phyloP scores from a whole-genome alignment of 2,113 vertebrate species.

The Scomber japonicus region DNA sequence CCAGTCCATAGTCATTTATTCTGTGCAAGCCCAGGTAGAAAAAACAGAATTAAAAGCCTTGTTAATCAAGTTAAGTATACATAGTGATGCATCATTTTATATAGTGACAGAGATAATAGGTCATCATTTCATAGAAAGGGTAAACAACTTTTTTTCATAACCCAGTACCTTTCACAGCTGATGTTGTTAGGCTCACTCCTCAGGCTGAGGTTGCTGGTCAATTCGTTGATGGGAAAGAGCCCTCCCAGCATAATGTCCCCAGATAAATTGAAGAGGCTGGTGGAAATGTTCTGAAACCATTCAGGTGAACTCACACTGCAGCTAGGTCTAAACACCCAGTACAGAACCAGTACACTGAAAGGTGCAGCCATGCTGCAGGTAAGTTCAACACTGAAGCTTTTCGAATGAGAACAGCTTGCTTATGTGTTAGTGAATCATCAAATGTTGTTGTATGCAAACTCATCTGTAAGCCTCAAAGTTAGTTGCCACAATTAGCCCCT shows the following conservation, averaged over 20 bases:
- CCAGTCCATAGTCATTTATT: constrained; percentile 77
- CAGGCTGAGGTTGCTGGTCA: constrained; percentile 58
- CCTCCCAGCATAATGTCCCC: constrained; percentile 92
- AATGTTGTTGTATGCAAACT: constrained; percentile 67
- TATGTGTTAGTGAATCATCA: constrained; percentile 20
- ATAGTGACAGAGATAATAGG: background rate
- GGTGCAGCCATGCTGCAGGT: constrained; percentile 59
- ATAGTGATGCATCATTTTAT: background rate
- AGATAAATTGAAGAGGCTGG: constrained; percentile 77
- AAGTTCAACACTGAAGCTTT: background rate
- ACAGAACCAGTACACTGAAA: constrained; percentile 66
- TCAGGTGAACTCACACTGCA: constrained; percentile 32
- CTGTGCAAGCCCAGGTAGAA: constrained; percentile 71
- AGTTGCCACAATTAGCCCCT: constrained; percentile 6
- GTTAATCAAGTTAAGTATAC: background rate
- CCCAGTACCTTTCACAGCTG: constrained; percentile 85
- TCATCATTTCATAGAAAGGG: background rate
- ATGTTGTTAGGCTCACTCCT: constrained; percentile 71
- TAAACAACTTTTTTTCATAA: background rate
- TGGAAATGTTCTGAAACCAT: constrained; percentile 72
- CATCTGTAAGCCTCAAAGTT: background rate
- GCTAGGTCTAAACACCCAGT: constrained; percentile 37
- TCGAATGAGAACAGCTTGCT: background rate
- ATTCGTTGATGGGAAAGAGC: constrained; percentile 86
- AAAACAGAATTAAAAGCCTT: background rate